phyloP scores from a whole-genome alignment of 2,888 invertebrate species.

The Agrotis exclamationis region DNA sequence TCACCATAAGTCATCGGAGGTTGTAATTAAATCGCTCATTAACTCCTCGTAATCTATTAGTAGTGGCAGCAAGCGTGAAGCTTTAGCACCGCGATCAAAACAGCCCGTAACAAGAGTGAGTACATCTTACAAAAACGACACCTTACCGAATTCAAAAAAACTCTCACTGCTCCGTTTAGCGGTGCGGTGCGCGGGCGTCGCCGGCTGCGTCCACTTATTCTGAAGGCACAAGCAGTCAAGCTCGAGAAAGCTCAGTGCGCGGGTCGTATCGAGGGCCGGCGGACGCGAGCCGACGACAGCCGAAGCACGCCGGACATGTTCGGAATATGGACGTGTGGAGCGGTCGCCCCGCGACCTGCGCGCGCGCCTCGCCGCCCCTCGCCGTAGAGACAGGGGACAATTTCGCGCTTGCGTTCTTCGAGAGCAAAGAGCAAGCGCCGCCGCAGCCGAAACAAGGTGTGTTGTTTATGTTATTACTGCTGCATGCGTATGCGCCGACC shows the following conservation, averaged over 20 bases:
- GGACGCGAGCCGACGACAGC: slow-evolving; percentile 78
- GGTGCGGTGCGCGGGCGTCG: slow-evolving; percentile 69
- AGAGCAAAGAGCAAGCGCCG: slow-evolving; percentile 90
- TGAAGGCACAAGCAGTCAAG: slow-evolving; percentile 66
- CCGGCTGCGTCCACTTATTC: slow-evolving; percentile 64
- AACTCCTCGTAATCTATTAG: slow-evolving; percentile 24
- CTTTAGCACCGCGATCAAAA: slow-evolving; percentile 36
- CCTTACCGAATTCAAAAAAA: slow-evolving; percentile 69
- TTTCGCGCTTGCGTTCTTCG: slow-evolving; percentile 96
- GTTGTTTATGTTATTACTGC: slow-evolving; percentile 66
- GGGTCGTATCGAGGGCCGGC: slow-evolving; percentile 83
- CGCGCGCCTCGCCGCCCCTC: slow-evolving; percentile 91
- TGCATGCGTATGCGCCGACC: slow-evolving; percentile 50
- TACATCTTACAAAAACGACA: slow-evolving; percentile 63
- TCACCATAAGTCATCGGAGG: background rate
- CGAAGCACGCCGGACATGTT: slow-evolving; percentile 79
- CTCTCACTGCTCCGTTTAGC: slow-evolving; percentile 74
- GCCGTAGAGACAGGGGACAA: slow-evolving; percentile 94
- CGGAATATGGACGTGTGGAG: slow-evolving; percentile 94
- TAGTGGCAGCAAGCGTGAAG: slow-evolving; percentile 44
- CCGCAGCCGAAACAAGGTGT: slow-evolving; percentile 83
- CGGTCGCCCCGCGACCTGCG: slow-evolving; percentile 92
- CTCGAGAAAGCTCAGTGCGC: slow-evolving; percentile 84
- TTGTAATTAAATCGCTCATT: slow-evolving; percentile 36
- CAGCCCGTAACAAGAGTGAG: slow-evolving; percentile 47